Base-by-base conservation (phyloP, 2,797 vertebrate species). In the Tinamus major region DNA sequence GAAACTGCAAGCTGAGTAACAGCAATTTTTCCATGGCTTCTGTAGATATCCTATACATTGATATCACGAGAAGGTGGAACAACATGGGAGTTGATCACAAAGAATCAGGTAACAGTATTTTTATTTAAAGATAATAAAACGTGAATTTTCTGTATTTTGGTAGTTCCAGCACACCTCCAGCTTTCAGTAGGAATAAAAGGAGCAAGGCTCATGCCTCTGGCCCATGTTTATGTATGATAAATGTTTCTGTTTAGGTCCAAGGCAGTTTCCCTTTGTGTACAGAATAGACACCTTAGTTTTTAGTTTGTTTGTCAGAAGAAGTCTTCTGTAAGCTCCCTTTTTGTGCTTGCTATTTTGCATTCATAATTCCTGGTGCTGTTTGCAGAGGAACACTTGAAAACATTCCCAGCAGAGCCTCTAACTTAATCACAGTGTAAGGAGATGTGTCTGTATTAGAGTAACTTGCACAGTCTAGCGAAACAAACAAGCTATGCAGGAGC, bases 1-100 rank as follows among this genome's bases (percentile, higher is more conserved):
- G 99, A 96, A 99, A 98, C 96, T 99, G 99, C 92, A 99, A 98
- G 94, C 97, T 99, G 83, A 99, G 98, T 95, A 98, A 97, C 97
- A 98, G 98, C 94, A 98, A 95, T 92, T 98, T 99, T 94, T 98
- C 98, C 69, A 99, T 99, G 99, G 99, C 99, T 0, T 98, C 99
- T 1, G 98, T 98, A 51, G 99, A 99, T 96, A 99, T 99, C 94
- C 98, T 99, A 4, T 99, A 99, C 95, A 99, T 99, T 9, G 99
- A 99, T 96, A 99, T 99, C 97, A 99, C 98, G 1, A 98, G 99
- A 20, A 98, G 98, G 11, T 99, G 99, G 98, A 98, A 98, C n/a
- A 97, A 98, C 74, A 59, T 97, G 92, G 85, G 92, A 31, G 64
- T 98, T 3, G 98, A 99, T 85, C 98, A 98, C 61, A 98, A 97